Base-by-base conservation (phyloP, 2,113 vertebrate species). In the Indicator maculatus region DNA sequence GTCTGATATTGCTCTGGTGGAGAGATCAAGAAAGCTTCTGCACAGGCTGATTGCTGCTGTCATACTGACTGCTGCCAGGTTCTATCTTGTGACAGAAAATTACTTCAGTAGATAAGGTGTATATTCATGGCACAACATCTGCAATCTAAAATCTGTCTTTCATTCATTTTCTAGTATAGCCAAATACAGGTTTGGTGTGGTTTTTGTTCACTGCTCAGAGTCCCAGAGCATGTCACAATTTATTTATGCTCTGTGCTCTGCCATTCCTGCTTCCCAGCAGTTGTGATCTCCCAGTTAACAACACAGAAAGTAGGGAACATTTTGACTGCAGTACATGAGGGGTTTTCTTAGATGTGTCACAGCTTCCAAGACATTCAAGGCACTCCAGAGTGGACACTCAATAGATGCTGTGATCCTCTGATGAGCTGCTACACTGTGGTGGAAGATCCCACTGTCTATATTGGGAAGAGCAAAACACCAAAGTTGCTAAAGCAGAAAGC, bases 321-420 rank as follows among this genome's bases (percentile, higher is more conserved):
- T 60, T 45, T 60, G 55, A 27, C 16, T 2, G 6, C 6, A 18
- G 21, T 8, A n/a, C 44, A 39, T 39, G 30, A 24, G 13, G 11
- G 3, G 1, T 4, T 13, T 69, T 45, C 16, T 12, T 1, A 24
- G 26, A 16, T 1, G 2, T 39, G 31, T 13, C 8, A 69, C 23
- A 84, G 31, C 14, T 38, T 61, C 26, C 38, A 23, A 8, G 31
- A 27, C 8, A 9, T 67, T 55, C n/a, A 36, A 36, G 12, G 14
- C 23, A 47, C 26, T 41, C 21, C 12, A 41, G 9, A 33, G 21
- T 0, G 2, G 28, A 47, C 12, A 12, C 8, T 60, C 13, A 64
- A 44, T 13, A 64, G 52, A 31, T 60, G 15, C 24, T 14, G 10
- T 26, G 52, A 27, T 28, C 45, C 52, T 79, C 52, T 84, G 58